Conservation (phyloP, 2,797 vertebrate genomes). For the Fratercula arctica region DNA sequence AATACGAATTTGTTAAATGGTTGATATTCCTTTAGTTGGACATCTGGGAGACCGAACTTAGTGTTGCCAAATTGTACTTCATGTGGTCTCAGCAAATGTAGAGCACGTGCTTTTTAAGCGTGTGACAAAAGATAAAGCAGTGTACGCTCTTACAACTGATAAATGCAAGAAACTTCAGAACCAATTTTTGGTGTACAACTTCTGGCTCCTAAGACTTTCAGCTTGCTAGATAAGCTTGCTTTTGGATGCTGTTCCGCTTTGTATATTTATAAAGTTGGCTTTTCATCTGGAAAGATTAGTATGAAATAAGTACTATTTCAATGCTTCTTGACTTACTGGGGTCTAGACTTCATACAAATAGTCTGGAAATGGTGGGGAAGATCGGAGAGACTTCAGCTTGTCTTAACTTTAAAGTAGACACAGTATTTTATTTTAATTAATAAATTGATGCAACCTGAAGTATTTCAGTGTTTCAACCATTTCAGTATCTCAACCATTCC, state of each 20-base stretch:
- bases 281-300: background rate
- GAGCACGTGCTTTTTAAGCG: background rate
- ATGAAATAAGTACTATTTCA: background rate
- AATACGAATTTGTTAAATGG: background rate
- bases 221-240: background rate
- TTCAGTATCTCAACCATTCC: background rate
- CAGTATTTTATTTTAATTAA: background rate
- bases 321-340: background rate
- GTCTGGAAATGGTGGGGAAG: background rate
- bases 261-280: background rate
- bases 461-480: background rate
- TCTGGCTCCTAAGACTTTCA: background rate
- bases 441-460: background rate
- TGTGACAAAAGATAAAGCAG: background rate
- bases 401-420: background rate
- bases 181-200: background rate
- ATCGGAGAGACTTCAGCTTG: background rate
- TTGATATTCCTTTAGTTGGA: background rate
- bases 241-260: background rate
- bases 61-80: background rate
- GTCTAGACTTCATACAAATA: background rate
- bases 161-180: background rate
- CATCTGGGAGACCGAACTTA: background rate
- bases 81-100: background rate
- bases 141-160: background rate